Percentiles rank a stretch among this genome's conserved stretches.
Conservation (phyloP, 1,140 invertebrate genomes). For the Vanessa atalanta region DNA sequence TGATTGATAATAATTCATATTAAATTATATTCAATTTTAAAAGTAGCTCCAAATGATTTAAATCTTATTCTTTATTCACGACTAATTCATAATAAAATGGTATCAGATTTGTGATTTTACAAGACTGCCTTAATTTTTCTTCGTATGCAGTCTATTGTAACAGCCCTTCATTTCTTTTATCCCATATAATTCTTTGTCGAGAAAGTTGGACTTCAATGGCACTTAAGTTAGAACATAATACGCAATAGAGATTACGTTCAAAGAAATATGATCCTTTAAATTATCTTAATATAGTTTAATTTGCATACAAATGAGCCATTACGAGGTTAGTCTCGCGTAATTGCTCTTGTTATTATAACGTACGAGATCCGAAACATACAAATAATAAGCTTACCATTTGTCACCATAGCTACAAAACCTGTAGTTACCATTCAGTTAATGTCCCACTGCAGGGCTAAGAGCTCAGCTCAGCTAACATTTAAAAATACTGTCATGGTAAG, state of each 20-base stretch:
- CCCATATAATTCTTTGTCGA: conserved; percentile 1
- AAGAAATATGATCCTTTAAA: conserved; percentile 57
- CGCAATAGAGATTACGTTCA: conserved; percentile 25
- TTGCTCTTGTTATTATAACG: conserved; percentile 54
- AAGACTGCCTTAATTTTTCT: no score
- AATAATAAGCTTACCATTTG: conserved; percentile 11
- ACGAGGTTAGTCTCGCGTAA: conserved; percentile 57
- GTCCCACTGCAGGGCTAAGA: no score
- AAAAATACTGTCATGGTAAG: no score
- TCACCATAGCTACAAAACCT: no score
- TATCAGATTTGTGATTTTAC: no score
- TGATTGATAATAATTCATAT: no score
- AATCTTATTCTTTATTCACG: no score
- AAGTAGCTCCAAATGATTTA: no score
- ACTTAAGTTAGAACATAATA: conserved; percentile 27
- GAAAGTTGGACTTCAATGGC: conserved; percentile 7
- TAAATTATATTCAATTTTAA: no score
- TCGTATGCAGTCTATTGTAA: background rate
- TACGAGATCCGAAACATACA: conserved; percentile 34
- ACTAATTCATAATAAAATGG: no score
- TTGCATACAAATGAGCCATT: conserved; percentile 69
- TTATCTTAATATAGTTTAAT: conserved; percentile 61
- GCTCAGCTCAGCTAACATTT: no score
- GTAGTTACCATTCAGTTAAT: no score
- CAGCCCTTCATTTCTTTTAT: background rate